Evolutionary conservation across 2,797 vertebrate species (phyloP).

Genomic region (Perodicticus potto): DNA sequence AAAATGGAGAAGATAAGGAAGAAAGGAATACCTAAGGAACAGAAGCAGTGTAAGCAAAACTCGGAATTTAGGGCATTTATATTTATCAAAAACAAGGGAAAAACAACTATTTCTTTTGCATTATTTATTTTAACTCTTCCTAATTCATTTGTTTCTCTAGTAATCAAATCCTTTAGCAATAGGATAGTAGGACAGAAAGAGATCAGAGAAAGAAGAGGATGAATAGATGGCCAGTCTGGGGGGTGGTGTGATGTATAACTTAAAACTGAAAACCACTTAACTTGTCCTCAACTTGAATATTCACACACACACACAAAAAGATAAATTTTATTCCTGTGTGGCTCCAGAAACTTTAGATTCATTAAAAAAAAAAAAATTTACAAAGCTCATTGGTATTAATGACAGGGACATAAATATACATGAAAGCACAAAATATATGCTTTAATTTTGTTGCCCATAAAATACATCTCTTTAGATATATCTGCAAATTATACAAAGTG

Average conservation of each 20-base stretch:
- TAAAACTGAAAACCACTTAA: neutral
- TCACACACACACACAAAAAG: neutral
- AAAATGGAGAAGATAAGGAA: neutral
- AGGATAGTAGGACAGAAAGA: neutral
- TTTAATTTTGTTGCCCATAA: neutral
- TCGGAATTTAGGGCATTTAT: neutral
- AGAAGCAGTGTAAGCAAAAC: neutral
- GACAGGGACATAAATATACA: neutral
- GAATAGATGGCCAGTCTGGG: neutral
- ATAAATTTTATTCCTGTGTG: neutral
- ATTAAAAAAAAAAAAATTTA: slow-evolving; percentile 21
- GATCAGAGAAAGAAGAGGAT: neutral
- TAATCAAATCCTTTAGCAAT: neutral
- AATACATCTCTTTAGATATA: neutral
- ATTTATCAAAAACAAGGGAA: neutral
- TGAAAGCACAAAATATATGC: neutral
- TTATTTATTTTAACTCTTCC: neutral
- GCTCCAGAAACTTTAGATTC: neutral
- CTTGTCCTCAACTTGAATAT: neutral
- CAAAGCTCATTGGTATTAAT: neutral
- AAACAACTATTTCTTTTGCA: neutral
- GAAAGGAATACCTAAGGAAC: neutral
- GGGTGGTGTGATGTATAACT: neutral
- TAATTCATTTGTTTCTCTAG: neutral
- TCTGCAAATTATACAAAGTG: neutral